Conservation (phyloP, 2,888 invertebrate genomes). For the Amorpha juglandis region DNA sequence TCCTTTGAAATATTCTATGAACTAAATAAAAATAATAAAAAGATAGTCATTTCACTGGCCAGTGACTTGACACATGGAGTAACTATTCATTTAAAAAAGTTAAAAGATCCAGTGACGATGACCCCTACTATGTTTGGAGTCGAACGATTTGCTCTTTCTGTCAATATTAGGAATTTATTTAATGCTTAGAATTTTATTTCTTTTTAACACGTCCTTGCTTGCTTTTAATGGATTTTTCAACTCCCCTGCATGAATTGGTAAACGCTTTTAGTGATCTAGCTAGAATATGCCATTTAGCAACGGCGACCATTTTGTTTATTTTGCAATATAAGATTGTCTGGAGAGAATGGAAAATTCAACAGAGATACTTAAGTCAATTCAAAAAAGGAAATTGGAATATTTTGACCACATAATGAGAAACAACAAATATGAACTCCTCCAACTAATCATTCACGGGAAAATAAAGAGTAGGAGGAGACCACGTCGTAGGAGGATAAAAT, state of each 20-base stretch:
- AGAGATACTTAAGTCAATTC: too few relatives aligned
- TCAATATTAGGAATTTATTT: not conserved
- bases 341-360: too few relatives aligned
- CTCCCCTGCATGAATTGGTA: not conserved
- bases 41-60: not conserved
- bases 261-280: not conserved
- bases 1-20: constrained; percentile 16
- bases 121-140: not conserved
- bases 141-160: not conserved
- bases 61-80: constrained; percentile 17
- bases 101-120: not conserved
- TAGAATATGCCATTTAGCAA: too few relatives aligned
- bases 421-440: too few relatives aligned
- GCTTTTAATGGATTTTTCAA: not conserved
- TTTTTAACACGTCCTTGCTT: not conserved
- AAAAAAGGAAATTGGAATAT: too few relatives aligned
- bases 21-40: constrained; percentile 10
- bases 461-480: too few relatives aligned
- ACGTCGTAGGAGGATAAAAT: too few relatives aligned
- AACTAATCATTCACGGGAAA: too few relatives aligned
- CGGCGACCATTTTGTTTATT: too few relatives aligned
- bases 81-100: constrained; percentile 27
- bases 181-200: not conserved
- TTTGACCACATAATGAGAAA: too few relatives aligned
- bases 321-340: too few relatives aligned